Evolutionary conservation across 2,888 invertebrate genomes (phyloP).

Genomic region (Buathra laborator): DNA sequence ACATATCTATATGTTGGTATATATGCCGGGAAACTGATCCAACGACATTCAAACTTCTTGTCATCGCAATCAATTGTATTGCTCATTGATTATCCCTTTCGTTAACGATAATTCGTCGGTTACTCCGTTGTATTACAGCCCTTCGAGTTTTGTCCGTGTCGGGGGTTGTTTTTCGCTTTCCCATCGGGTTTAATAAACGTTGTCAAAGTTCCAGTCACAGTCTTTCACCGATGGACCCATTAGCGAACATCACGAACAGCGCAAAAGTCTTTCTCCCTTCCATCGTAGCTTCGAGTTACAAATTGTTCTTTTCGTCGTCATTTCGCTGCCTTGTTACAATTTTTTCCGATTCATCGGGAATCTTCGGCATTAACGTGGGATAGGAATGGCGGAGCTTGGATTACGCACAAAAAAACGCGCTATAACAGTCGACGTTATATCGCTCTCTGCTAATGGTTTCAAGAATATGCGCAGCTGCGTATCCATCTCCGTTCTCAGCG

Average conservation of each 20-base stretch:
- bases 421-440: constrained; percentile 2
- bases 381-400: background rate
- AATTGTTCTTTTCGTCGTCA: constrained; percentile 1
- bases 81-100: background rate
- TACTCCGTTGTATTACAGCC: background rate
- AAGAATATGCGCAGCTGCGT: background rate
- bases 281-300: background rate
- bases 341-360: background rate
- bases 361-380: background rate
- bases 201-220: background rate
- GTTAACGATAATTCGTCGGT: background rate
- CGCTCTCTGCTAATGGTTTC: constrained; percentile 7
- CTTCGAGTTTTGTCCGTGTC: background rate
- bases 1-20: too few relatives aligned
- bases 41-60: background rate
- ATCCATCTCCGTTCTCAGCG: background rate
- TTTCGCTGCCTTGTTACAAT: constrained; percentile 7
- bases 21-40: background rate
- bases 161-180: background rate
- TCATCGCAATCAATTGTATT: background rate
- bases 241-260: background rate
- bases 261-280: background rate
- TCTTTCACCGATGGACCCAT: background rate
- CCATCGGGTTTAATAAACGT: background rate
- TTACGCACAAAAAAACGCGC: background rate